Conservation (phyloP, 2,888 invertebrate genomes). For the Polydrusus tereticollis region DNA sequence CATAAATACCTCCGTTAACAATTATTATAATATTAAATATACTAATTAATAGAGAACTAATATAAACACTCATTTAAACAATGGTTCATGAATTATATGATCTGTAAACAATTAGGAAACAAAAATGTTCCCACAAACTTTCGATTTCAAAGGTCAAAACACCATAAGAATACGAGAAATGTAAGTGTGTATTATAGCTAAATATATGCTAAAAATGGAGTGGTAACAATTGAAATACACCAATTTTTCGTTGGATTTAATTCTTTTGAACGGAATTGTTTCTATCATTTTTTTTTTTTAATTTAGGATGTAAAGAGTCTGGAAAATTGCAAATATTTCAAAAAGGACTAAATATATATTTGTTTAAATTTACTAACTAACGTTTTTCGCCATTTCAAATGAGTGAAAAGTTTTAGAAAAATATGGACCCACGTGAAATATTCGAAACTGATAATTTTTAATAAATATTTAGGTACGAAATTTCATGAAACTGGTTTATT, state of each 20-base stretch:
- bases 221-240: background rate
- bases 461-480: too few relatives aligned
- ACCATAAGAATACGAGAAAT: constrained; percentile 2
- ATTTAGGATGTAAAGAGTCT: too few relatives aligned
- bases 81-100: constrained; percentile 8
- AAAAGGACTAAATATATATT: too few relatives aligned
- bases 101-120: constrained; percentile 13
- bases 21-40: background rate
- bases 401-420: too few relatives aligned
- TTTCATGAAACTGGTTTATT: too few relatives aligned
- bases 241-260: constrained; percentile 8
- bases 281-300: background rate
- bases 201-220: background rate
- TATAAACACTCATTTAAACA: constrained; percentile 9
- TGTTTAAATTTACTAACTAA: too few relatives aligned
- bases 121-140: constrained; percentile 29
- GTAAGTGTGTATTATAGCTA: background rate
- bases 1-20: background rate
- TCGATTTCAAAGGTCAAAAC: constrained; percentile 43
- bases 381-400: too few relatives aligned
- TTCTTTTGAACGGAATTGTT: constrained; percentile 1
- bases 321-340: too few relatives aligned
- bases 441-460: too few relatives aligned
- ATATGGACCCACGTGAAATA: too few relatives aligned
- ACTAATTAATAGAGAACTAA: constrained; percentile 3